Conservation (phyloP, 2,888 invertebrate genomes). For the Noctua pronuba region DNA sequence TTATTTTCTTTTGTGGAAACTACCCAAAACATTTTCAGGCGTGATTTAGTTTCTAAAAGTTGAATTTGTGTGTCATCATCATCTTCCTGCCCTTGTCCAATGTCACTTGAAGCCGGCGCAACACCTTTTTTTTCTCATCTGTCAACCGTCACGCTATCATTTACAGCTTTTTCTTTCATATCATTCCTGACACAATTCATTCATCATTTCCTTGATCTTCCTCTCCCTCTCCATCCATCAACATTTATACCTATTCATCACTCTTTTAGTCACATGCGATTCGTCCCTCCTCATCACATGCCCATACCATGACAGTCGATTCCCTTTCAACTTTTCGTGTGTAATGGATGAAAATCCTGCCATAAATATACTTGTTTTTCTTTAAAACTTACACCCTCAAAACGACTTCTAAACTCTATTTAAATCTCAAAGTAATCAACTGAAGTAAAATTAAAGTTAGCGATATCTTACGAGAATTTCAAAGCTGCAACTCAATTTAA, state of each 20-base stretch:
- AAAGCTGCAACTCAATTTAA: constrained; percentile 54
- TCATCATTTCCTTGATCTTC: too few species aligned
- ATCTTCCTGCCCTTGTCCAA: too few species aligned
- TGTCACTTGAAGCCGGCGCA: too few species aligned
- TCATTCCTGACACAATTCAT: too few species aligned
- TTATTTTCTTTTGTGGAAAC: neutral
- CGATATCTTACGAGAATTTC: constrained; percentile 20
- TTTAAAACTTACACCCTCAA: neutral
- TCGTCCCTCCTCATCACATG: too few species aligned
- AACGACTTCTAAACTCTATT: constrained; percentile 30
- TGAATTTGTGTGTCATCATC: neutral
- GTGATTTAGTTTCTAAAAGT: neutral
- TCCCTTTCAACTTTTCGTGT: neutral
- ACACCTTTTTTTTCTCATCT: too few species aligned
- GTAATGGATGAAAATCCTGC: neutral
- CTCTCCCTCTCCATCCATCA: too few species aligned
- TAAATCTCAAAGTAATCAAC: constrained; percentile 49
- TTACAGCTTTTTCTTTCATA: too few species aligned
- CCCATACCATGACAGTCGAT: too few species aligned
- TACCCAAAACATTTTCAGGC: neutral
- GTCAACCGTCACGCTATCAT: too few species aligned
- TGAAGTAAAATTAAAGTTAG: constrained; percentile 38
- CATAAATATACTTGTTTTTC: neutral
- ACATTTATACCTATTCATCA: too few species aligned
- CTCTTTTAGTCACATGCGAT: too few species aligned